These are phyloP conservation scores for Chymomyza procnemis DNA, from an alignment of 2,888 invertebrate species.

Conservation along the genomic window DNA sequence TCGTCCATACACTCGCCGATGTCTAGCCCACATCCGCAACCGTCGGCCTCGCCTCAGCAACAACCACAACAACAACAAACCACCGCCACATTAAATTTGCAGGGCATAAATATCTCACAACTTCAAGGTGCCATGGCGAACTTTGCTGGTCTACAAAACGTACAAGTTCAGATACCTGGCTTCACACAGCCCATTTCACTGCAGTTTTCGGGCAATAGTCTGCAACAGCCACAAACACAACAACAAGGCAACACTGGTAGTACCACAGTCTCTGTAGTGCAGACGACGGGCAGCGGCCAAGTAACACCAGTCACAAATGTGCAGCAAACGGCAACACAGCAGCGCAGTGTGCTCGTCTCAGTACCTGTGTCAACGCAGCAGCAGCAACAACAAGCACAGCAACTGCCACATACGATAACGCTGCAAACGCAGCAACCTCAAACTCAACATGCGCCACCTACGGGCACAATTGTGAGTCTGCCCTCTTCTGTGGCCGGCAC, in stretches of 20 bases:
- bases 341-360: constrained; percentile 84
- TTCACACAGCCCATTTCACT: constrained; percentile 91
- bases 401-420: constrained; percentile 69
- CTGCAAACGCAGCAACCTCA: constrained; percentile 75
- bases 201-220: constrained; percentile 84
- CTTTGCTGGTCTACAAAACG: constrained; percentile 86
- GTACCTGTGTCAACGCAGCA: constrained; percentile 80
- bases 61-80: constrained; percentile 76
- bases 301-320: constrained; percentile 36
- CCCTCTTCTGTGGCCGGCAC: constrained; percentile 74
- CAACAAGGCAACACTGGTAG: constrained; percentile 33
- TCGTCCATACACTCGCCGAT: constrained; percentile 80
- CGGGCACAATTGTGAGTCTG: constrained; percentile 79
- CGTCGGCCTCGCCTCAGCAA: constrained; percentile 75
- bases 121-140: constrained; percentile 81
- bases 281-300: constrained; percentile 14
- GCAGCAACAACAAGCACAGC: constrained; percentile 74
- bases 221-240: constrained; percentile 70
- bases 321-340: constrained; percentile 67
- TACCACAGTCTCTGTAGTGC: constrained; percentile 40
- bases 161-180: constrained; percentile 87
- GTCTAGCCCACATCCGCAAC: constrained; percentile 81
- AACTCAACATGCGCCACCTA: constrained; percentile 65
- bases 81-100: constrained; percentile 80
- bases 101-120: constrained; percentile 87